Evolutionary conservation across 2,113 vertebrate genomes (phyloP), one percentile per base, ranked within the genome.

Genomic region (Prolemur simus): DNA sequence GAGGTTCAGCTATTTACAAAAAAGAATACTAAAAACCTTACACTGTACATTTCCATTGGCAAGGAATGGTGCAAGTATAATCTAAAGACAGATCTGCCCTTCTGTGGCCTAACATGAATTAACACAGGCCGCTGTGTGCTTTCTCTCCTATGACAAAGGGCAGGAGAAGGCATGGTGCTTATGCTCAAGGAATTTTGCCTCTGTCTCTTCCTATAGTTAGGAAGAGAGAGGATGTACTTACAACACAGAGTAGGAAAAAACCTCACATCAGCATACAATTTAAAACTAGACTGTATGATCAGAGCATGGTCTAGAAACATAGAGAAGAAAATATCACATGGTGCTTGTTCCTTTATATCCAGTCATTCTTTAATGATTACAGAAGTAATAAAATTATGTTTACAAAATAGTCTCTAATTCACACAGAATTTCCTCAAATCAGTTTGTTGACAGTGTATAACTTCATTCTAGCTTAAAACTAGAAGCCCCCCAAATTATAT

Each of bases 201-300:
- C 20, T 56, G 6, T 39, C 37, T 52, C 15, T 52, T 56, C 52
- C 17, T 87, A 45, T 68, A 23, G 17, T 58, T 83, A 80, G 73
- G 80, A 54, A 92, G 47, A 87, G 47, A 56, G 29, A 39, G 52
- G n/a, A 49, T 80, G 29, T 56, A 71, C 18, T 45, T 56, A 25
- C 14, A 80, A 56, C 69, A 54, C 80, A 91, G 94, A 87, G 34
- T 63, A 78, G 23, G 23, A 81, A 49, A 94, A 94, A 95, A 34
- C 18, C 13, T 81, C 83, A 47, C 11, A 74, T 84, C 39, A 47
- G 42, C 21, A 63, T 45, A 60, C 45, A 73, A 85, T 91, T 29
- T 84, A 90, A 37, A 83, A 68, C 21, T 54, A 52, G 66, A 88
- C 23, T 73, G 12, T n/a, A 74, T 27, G 21, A 47, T 63, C 47